Percentiles rank a stretch among this genome's conserved stretches.
These are phyloP conservation scores for Sinella curviseta DNA, from an alignment of 1,140 invertebrate species.

Conservation along the genomic window DNA sequence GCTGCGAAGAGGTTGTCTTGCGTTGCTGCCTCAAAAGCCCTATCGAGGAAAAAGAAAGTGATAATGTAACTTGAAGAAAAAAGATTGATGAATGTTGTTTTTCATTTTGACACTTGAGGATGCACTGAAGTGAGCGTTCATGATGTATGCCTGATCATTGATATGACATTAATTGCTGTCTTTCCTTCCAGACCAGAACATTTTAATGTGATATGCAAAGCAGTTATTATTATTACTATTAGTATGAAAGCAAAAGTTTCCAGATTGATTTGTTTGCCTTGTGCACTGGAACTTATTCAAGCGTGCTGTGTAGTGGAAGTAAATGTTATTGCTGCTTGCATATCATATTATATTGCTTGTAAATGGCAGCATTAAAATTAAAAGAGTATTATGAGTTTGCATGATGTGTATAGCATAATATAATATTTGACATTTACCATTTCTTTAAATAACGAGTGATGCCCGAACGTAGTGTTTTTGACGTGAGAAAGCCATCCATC, in stretches of 20 bases:
- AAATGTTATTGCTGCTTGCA: no score
- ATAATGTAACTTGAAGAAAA: no score
- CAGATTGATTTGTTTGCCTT: no score
- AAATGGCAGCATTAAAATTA: no score
- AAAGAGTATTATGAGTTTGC: no score
- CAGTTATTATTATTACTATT: no score
- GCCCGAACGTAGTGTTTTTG: conserved; percentile 6
- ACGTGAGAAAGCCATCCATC: conserved; percentile 28
- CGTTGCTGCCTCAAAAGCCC: conserved; percentile 66
- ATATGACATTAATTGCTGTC: conserved; percentile 21
- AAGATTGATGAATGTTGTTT: conserved; percentile 4
- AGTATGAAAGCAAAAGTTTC: no score
- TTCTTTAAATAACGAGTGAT: conserved; percentile 20
- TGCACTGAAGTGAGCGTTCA: not conserved
- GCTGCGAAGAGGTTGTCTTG: conserved; percentile 71
- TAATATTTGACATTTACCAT: not conserved
- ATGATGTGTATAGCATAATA: no score
- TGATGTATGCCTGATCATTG: not conserved
- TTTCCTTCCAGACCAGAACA: not conserved
- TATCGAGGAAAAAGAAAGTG: conserved; percentile 43
- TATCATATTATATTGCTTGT: no score
- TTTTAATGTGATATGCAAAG: no score
- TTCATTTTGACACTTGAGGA: not conserved
- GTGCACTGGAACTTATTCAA: no score
- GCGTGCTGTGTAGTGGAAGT: no score